Evolutionary conservation across 2,797 vertebrate species (phyloP), one percentile per base, ranked within the genome.

Genomic region (Corythornis leucogaster): DNA sequence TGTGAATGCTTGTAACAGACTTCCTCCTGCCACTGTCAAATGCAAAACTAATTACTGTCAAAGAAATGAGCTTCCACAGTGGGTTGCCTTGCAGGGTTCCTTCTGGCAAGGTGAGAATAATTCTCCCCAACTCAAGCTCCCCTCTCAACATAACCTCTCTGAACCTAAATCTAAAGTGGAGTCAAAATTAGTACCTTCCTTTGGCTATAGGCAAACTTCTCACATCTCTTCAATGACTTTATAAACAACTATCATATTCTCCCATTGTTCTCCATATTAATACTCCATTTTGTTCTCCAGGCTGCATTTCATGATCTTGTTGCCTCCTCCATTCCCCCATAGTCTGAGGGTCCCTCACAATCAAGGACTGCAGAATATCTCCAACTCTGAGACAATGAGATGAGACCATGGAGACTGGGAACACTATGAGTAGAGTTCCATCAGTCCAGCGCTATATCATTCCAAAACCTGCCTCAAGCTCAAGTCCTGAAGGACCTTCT

Each of bases 1-100:
- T 0, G 0, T 42, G 66, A 87, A 25, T 0, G 0, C 6, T 68
- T 31, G 2, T 7, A 30, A 42, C 38, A 62, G 77, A 26, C 40
- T 58, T 85, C 69, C 30, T 78, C 26, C 63, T 35, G 40, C 26
- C 43, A 8, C 45, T 20, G 24, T 30, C 64, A 70, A 69, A 67
- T 16, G 30, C 31, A 53, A 21, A 7, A 79, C 22, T 26, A 42
- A 80, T 20, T 82, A 5, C 10, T 62, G 48, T 7, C 43, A 33
- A 68, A 74, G 5, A 55, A 59, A n/a, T 2, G 3, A 42, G 16
- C 66, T 63, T 43, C 45, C 33, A 45, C 35, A 33, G 26, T 17
- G 26, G 15, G 10, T 2, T 77, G 30, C 19, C 24, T 66, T 43
- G 50, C 13, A n/a, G 45, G 11, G 9, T 8, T 50, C 6, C 25